Evolutionary conservation across 2,888 invertebrate genomes (phyloP), one percentile per base, ranked within the genome.

Genomic region (Ophonus ardosiacus): DNA sequence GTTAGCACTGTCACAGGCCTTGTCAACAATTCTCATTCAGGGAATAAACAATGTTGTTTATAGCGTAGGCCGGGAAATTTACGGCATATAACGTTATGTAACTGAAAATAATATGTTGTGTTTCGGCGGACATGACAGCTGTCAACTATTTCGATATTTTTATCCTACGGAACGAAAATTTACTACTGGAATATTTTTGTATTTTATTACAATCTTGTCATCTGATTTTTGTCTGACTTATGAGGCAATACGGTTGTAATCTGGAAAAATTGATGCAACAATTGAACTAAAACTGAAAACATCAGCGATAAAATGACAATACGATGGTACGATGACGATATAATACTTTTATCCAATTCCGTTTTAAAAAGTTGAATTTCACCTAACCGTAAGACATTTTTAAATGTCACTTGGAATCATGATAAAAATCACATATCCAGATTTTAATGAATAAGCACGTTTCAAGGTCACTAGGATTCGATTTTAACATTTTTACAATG

Each of bases 21-120:
- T 59, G 59, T 59, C 59, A 59, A 59, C 59, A 59, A 59, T 17
- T 15, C 59, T 17, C 59, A 59, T 59, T 59, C 59, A 59, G 59
- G 59, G 59, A 59, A 59, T 59, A 59, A 59, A 59, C 59, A 59
- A 59, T 59, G 59, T 59, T 59, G 59, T 59, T 59, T 59, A 59
- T 59, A 17, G 59, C 59, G 6, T 10, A 59, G 59, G 59, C 59
- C 59, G 59, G 59, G 17, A 59, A 59, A 59, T 59, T 59, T 59
- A 59, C 59, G 59, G 17, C 59, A 15, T 15, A 59, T 59, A 59
- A 59, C 59, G 59, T 59, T 59, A 59, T 59, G 17, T 59, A 59
- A 17, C 59, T 59, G 59, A 51, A 59, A 59, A 59, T 59, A 59
- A 59, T 59, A 17, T 17, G 15, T 7, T 17, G 59, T 59, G 59